These are phyloP conservation scores for Mastomys natalensis DNA, from an alignment of 2,113 vertebrate genomes.

Conservation along the genomic window DNA sequence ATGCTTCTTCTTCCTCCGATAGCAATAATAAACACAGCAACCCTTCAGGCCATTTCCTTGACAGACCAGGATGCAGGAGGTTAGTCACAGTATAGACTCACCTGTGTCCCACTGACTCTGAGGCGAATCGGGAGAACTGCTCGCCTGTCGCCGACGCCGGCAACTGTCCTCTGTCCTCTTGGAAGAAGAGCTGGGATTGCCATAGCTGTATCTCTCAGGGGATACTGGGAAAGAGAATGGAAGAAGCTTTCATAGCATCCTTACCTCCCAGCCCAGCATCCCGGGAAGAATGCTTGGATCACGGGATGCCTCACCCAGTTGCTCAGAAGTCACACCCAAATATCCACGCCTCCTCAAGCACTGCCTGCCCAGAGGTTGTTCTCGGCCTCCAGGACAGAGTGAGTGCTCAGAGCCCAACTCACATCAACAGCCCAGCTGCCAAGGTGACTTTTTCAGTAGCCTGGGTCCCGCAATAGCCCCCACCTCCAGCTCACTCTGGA, in stretches of 20 bases:
- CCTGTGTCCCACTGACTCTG: constrained; percentile 89
- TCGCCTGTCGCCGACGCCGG: constrained; percentile 58
- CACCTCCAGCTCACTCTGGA: neutral
- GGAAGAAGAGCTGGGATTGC: constrained; percentile 78
- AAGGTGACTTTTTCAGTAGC: neutral
- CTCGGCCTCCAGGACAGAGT: neutral
- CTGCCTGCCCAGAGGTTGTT: neutral
- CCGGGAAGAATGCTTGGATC: neutral
- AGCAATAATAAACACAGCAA: constrained; percentile 4
- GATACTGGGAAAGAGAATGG: constrained; percentile 86
- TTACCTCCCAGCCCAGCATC: neutral
- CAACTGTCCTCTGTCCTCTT: constrained; percentile 77
- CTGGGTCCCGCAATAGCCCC: neutral
- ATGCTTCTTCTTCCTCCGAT: neutral
- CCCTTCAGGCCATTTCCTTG: neutral
- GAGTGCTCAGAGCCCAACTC: neutral
- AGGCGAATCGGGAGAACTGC: constrained; percentile 72
- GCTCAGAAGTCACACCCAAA: neutral
- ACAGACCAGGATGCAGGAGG: no score
- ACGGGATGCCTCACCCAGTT: neutral
- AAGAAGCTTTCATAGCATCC: neutral
- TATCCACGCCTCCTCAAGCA: neutral
- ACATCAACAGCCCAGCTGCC: neutral
- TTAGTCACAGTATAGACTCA: constrained; percentile 19
- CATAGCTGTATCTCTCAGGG: constrained; percentile 88